phyloP scores from a whole-genome alignment of 2,113 vertebrate species.

The Saguinus imperator region DNA sequence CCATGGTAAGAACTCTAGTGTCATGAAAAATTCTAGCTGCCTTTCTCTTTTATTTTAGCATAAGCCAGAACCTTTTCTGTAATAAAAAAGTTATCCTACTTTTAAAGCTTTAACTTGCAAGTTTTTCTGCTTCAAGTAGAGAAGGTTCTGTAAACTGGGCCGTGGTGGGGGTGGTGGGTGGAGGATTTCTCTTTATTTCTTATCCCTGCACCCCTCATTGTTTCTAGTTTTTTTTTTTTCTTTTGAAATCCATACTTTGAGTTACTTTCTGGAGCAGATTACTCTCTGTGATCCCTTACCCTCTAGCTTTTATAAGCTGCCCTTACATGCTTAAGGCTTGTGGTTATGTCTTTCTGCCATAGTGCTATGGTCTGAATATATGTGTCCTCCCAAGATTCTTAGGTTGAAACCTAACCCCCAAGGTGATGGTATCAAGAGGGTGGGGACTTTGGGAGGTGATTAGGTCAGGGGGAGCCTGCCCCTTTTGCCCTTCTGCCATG shows the following conservation, averaged over 20 bases:
- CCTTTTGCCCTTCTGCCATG: background rate
- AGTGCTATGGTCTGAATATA: background rate
- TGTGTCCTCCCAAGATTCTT: background rate
- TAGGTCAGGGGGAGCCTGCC: background rate
- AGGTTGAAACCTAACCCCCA: background rate
- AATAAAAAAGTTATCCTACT: background rate
- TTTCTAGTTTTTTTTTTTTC: background rate
- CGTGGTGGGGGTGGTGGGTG: background rate
- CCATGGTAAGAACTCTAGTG: background rate
- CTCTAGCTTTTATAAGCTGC: background rate
- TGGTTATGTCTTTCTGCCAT: background rate
- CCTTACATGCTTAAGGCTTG: background rate
- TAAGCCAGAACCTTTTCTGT: background rate
- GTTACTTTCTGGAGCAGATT: background rate
- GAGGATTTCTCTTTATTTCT: background rate
- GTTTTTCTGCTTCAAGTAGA: background rate
- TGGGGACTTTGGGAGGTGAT: background rate
- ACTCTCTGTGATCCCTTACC: no score
- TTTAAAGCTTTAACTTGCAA: background rate
- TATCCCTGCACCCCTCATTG: rapidly evolving
- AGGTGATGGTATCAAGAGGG: background rate
- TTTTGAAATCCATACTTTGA: background rate
- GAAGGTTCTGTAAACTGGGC: background rate
- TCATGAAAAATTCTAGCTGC: background rate
- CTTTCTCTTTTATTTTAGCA: background rate